phyloP scores from a whole-genome alignment of 2,797 vertebrate genomes.

The Pangasius macronema region DNA sequence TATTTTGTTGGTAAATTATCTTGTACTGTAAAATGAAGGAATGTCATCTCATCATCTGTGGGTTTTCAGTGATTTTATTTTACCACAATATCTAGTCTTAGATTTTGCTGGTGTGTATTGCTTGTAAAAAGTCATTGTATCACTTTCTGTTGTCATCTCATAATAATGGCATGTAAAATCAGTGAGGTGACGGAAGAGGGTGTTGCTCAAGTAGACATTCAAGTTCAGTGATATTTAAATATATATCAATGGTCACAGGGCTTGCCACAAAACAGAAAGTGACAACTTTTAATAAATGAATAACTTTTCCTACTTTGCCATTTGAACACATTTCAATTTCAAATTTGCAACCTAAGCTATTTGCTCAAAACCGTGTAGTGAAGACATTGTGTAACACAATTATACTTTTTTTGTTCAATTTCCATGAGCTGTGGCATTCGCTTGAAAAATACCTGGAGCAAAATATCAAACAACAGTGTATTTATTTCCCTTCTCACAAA shows the following conservation, averaged over 20 bases:
- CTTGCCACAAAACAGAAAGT: background rate
- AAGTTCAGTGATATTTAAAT: background rate
- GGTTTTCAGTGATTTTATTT: background rate
- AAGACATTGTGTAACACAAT: background rate
- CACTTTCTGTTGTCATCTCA: background rate
- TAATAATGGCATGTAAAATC: background rate
- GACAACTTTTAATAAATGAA: background rate
- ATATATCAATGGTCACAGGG: no score
- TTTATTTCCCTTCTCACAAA: constrained; percentile 71
- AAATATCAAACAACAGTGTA: constrained; percentile 10
- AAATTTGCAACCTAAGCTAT: background rate
- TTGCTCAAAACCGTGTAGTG: background rate
- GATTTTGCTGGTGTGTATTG: background rate
- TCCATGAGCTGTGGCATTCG: background rate
- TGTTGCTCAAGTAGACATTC: background rate
- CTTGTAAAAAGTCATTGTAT: background rate
- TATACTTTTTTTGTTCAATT: background rate
- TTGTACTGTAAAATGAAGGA: background rate
- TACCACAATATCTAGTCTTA: background rate
- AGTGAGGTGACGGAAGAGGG: background rate
- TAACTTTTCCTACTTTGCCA: background rate
- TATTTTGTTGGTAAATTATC: background rate
- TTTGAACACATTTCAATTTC: background rate
- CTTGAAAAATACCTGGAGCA: background rate
- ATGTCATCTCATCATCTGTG: background rate